Evolutionary conservation across 2,888 invertebrate species (phyloP).

Genomic region (Reticulitermes lucifugus): DNA sequence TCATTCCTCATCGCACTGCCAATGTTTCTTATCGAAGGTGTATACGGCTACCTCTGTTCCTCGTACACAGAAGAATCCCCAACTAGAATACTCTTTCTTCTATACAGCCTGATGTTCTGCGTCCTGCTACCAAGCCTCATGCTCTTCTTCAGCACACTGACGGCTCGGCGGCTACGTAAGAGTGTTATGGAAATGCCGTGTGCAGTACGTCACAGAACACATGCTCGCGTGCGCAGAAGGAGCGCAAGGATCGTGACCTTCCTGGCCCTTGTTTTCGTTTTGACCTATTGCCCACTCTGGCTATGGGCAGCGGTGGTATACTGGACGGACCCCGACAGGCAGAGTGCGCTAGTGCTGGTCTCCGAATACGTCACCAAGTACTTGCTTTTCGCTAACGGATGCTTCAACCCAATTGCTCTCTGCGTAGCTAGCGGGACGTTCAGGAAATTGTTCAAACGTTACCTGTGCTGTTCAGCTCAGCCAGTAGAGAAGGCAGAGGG

Average conservation of each 20-base stretch:
- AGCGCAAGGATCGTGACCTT: not conserved
- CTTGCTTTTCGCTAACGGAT: not conserved
- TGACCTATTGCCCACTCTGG: not conserved
- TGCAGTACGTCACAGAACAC: not conserved
- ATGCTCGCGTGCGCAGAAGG: not conserved
- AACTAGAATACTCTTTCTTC: not conserved
- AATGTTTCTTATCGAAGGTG: not conserved
- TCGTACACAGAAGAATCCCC: not conserved
- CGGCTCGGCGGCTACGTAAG: not conserved
- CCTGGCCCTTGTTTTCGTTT: not conserved
- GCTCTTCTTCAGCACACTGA: not conserved
- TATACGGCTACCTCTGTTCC: not conserved
- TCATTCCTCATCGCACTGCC: not conserved
- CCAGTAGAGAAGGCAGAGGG: too few species aligned
- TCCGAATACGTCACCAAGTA: not conserved
- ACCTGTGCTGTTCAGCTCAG: not conserved
- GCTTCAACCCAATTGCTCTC: not conserved
- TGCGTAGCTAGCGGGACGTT: not conserved
- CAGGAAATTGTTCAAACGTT: slow-evolving; percentile 3
- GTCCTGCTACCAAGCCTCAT: not conserved
- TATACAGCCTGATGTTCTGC: not conserved
- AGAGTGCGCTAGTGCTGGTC: not conserved
- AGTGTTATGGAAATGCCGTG: not conserved
- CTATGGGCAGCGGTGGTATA: not conserved
- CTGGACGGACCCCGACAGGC: not conserved